Evolutionary conservation across 1,140 invertebrate species (phyloP).

Genomic region (Oryctes rhinoceros): DNA sequence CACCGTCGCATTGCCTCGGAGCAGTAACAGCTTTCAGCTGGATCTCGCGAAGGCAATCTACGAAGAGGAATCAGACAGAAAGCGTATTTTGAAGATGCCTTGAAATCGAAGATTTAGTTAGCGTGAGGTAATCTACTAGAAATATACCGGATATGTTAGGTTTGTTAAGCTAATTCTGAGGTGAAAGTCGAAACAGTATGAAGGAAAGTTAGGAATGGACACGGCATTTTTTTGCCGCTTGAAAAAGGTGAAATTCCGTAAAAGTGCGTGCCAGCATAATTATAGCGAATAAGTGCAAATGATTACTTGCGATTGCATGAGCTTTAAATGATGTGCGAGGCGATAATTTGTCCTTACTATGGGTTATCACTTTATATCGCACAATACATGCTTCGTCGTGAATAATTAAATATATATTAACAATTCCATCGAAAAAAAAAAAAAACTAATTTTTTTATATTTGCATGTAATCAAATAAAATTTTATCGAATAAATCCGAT

Average conservation of each 20-base stretch:
- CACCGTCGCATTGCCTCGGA: constrained; percentile 83
- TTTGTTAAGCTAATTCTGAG: background rate
- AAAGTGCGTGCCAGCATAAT: background rate
- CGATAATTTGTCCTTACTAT: too few species aligned
- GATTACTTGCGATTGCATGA: background rate
- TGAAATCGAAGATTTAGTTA: background rate
- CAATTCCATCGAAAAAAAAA: too few species aligned
- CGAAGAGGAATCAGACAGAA: constrained; percentile 37
- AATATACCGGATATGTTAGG: background rate
- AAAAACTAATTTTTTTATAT: too few species aligned
- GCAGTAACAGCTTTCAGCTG: constrained; percentile 73
- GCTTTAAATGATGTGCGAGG: too few species aligned
- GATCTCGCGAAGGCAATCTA: constrained; percentile 76
- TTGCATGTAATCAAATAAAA: too few species aligned
- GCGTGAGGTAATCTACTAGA: background rate
- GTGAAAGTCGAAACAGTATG: background rate
- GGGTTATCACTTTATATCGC: too few species aligned
- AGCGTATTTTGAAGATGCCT: background rate
- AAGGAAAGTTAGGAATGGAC: background rate
- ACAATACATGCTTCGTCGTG: too few species aligned
- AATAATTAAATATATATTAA: too few species aligned
- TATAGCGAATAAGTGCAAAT: background rate
- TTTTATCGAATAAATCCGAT: too few species aligned
- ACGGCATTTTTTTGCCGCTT: too few species aligned
- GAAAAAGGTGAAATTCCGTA: too few species aligned